Base-by-base conservation (phyloP, 2,888 invertebrate genomes). In the Apantesis nais region DNA sequence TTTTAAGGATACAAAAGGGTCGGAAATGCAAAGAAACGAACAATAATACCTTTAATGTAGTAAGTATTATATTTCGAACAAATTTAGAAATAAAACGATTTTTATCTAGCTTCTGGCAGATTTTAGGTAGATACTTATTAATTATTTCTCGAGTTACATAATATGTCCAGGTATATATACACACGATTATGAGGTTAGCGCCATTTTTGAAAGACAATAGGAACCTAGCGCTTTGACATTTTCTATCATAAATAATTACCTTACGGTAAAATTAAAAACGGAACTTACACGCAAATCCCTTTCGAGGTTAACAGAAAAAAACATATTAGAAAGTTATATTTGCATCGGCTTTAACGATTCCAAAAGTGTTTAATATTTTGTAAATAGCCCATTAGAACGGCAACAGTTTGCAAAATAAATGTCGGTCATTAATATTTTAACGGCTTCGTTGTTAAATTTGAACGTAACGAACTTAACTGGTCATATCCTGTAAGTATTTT, bases 341-440 rank as follows among this genome's bases (percentile, higher is more conserved):
- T 78, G 78, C 81, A 81, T 81, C 78, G 72, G 80, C 71, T 81
- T 88, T 87, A 84, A 87, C 82, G 84, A 84, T 78, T 85, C 81
- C 81, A 74, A 85, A 86, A 87, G 83, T 83, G 84, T 84, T 84
- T 80, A 82, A 85, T 91, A 91, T 91, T 92, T 92, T 88, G 90
- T 90, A 92, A 92, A 92, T 91, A 92, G 71, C 80, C 83, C 79
- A 83, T 83, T 82, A 80, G 81, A 78, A 74, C 74, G 76, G 77
- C 76, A 75, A 74, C 70, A 79, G 85, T 90, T 90, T 90, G 87
- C 87, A 87, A 88, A 90, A 87, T 87, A 86, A 78, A 78, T 80
- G 82, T 80, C 74, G 79, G 75, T 74, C 75, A 83, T 85, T 85
- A 84, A 82, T 83, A 84, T 80, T 84, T 88, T 88, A 86, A 89